phyloP scores from a whole-genome alignment of 2,888 invertebrate genomes.

The Ectemnius cavifrons region DNA sequence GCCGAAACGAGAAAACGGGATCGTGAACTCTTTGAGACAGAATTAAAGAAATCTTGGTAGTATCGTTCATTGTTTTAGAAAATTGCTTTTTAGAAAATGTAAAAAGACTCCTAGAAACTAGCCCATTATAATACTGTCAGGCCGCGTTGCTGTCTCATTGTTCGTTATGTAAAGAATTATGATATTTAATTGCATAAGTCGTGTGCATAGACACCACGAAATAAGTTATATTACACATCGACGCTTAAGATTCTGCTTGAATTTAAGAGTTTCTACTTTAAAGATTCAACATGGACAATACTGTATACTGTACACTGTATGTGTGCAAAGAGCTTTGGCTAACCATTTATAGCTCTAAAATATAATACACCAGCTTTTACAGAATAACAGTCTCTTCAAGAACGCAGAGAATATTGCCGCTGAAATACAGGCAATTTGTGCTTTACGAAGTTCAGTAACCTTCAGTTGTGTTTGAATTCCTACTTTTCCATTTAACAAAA shows the following conservation, averaged over 20 bases:
- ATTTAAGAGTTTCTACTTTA: constrained; percentile 37
- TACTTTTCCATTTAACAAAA: constrained; percentile 37
- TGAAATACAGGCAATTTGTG: too few species aligned
- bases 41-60: too few species aligned
- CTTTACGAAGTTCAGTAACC: constrained; percentile 40
- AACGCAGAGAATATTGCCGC: neutral
- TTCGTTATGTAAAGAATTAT: constrained; percentile 10
- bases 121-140: constrained; percentile 14
- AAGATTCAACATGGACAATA: constrained; percentile 56
- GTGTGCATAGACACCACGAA: constrained; percentile 47
- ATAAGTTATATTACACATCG: constrained; percentile 50
- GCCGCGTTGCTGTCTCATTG: constrained; percentile 13
- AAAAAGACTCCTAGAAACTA: neutral
- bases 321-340: constrained; percentile 36
- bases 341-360: constrained; percentile 37
- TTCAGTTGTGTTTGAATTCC: constrained; percentile 44
- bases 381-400: constrained; percentile 30
- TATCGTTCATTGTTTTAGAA: neutral
- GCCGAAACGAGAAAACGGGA: too few species aligned
- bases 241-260: constrained; percentile 42
- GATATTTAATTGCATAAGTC: constrained; percentile 33
- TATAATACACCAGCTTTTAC: constrained; percentile 40
- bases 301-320: constrained; percentile 41
- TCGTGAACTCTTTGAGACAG: too few species aligned
- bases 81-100: constrained; percentile 11